Evolutionary conservation across 2,797 vertebrate species (phyloP), one percentile per base, ranked within the genome.

Genomic region (Malurus splendens): DNA sequence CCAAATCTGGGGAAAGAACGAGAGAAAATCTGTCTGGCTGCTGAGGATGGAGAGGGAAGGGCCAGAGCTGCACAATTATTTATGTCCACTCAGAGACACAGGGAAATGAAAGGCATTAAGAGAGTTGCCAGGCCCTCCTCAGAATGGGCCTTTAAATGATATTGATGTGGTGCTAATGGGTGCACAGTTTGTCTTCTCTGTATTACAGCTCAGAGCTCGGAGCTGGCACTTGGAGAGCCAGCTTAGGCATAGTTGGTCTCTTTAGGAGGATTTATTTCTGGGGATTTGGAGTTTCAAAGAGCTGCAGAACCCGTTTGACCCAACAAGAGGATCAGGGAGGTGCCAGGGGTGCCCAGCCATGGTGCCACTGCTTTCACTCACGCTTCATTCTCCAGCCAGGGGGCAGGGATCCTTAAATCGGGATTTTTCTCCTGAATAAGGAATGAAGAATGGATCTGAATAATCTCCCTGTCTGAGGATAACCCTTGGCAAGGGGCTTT

Each of bases 131-230:
- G 94, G 75, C 62, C 66, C 72, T 87, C 22, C 61, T 90, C 88
- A 62, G 92, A 96, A 97, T 86, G 90, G 91, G 52, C 39, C 86
- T 97, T 96, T 97, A 97, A 97, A 96, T 90, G 95, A 95, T 96
- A 97, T 94, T 95, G 95, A 97, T 96, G 95, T 38, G 57, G 25
- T 82, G 79, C 81, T 97, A 96, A 96, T 96, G 89, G 93, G 52
- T 72, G 91, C 45, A 82, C 64, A 18, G 15, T 96, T 95, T 87
- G 90, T 97, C 96, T 97, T 92, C 77, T 79, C 71, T 57, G 18
- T 60, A 12, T 68, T 86, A 30, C 59, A 28, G 44, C 84, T 54
- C 81, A 42, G 71, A n/a, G 61, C 59, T 57, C 10, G 62, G 81
- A 84, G 77, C 25, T 55, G 74, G 54, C 70, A 6, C 60, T 79